A percentile compares a stretch with the other conserved stretches of the same genome.
Conservation (phyloP, 2,113 vertebrate genomes). For the Gasterosteus nipponicus region DNA sequence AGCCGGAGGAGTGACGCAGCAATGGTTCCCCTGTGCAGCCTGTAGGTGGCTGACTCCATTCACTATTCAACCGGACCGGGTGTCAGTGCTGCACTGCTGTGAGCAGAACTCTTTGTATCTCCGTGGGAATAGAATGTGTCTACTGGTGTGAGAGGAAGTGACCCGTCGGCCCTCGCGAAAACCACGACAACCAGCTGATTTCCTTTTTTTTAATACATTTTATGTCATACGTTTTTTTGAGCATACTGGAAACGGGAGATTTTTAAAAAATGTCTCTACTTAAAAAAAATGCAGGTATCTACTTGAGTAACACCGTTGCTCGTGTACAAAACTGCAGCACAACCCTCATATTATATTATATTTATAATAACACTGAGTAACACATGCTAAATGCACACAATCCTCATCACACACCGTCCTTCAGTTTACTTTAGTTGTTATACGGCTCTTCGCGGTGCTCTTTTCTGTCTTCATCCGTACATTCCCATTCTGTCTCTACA, state of each 20-base stretch:
- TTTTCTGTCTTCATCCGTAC: neutral
- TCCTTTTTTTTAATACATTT: neutral
- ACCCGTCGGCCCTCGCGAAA: conserved; percentile 1
- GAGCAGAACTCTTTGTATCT: neutral
- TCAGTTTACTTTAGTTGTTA: neutral
- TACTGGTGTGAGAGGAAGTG: conserved; percentile 3
- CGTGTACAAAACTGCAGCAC: neutral
- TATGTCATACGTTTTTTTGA: neutral
- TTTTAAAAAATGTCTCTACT: neutral
- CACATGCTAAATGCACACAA: neutral
- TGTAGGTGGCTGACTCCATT: conserved; percentile 44
- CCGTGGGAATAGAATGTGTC: neutral
- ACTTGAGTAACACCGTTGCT: neutral
- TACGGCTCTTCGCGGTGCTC: neutral
- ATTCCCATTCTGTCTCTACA: neutral
- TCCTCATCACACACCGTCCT: neutral
- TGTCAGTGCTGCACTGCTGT: neutral
- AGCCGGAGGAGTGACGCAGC: conserved; percentile 71
- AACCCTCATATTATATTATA: neutral
- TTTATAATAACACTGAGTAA: conserved; percentile 4
- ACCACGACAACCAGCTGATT: neutral
- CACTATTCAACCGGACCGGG: conserved; percentile 61
- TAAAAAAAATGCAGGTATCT: neutral
- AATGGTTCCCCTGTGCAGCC: conserved; percentile 52
- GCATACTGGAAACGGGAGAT: neutral